Percentiles rank a stretch among this genome's conserved stretches.
Evolutionary conservation across 2,888 invertebrate species (phyloP).

Genomic region (Notodonta dromedarius): DNA sequence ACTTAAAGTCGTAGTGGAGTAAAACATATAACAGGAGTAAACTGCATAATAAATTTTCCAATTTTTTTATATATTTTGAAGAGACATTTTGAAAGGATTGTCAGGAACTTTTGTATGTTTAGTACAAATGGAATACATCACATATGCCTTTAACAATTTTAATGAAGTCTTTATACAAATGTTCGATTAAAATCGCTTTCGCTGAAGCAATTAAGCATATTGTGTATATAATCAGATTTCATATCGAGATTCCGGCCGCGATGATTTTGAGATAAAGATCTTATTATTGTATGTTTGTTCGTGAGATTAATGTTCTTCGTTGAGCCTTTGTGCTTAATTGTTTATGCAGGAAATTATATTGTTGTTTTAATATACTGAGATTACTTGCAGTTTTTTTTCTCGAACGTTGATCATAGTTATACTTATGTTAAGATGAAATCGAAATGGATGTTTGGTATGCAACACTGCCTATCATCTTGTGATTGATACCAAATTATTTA

Average conservation of each 20-base stretch:
- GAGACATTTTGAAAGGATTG: no score
- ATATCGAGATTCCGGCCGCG: constrained; percentile 46
- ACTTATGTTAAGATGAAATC: no score
- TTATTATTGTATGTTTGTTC: constrained; percentile 58
- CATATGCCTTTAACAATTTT: constrained; percentile 16
- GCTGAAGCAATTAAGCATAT: constrained; percentile 42
- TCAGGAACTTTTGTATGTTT: no score
- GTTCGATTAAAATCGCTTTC: constrained; percentile 13
- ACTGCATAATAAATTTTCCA: no score
- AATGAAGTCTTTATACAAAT: constrained; percentile 8
- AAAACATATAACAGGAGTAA: no score
- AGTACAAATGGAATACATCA: not conserved
- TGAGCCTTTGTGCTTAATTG: constrained; percentile 33
- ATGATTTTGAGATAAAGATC: constrained; percentile 61
- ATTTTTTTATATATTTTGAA: no score
- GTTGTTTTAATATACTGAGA: constrained; percentile 3
- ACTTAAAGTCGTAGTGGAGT: no score
- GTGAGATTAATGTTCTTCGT: constrained; percentile 55
- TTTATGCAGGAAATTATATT: constrained; percentile 13
- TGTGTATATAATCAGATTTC: constrained; percentile 59
- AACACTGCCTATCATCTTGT: no score
- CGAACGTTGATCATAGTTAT: no score
- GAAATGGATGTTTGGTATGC: no score
- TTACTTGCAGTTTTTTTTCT: constrained; percentile 1
- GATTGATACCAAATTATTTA: no score